A percentile compares a stretch with the other conserved stretches of the same genome.
These are phyloP conservation scores for Bujurquina vittata DNA, from an alignment of 2,113 vertebrate species.

Conservation along the genomic window DNA sequence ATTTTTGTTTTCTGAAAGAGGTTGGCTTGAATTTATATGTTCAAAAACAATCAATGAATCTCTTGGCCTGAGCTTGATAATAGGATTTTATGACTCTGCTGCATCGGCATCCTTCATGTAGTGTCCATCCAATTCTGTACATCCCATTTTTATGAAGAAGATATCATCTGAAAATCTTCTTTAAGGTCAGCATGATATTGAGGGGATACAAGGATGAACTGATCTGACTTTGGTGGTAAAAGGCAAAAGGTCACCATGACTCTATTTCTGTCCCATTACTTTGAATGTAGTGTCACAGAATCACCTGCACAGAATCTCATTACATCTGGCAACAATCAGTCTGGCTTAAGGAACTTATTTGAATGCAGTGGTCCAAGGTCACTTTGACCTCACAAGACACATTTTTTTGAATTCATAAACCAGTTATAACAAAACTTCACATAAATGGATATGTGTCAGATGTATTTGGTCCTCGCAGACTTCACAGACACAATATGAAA, in stretches of 20 bases:
- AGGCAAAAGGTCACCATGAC: too few species aligned
- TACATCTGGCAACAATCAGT: background rate
- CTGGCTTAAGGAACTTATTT: background rate
- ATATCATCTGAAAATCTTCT: background rate
- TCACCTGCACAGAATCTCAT: background rate
- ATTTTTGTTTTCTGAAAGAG: constrained; percentile 11
- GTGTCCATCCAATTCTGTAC: background rate
- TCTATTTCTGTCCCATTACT: background rate
- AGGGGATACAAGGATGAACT: too few species aligned
- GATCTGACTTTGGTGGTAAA: too few species aligned
- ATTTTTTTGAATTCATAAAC: background rate
- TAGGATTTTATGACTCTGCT: background rate
- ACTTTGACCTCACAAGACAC: background rate
- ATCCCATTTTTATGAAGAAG: background rate
- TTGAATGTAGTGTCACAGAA: background rate
- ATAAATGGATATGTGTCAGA: background rate
- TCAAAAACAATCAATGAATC: background rate
- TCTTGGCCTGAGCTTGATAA: background rate
- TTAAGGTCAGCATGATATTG: too few species aligned
- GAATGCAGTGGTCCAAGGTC: background rate
- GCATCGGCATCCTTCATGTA: background rate
- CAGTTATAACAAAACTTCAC: background rate
- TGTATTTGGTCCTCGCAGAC: too few species aligned
- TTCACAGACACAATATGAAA: too few species aligned
- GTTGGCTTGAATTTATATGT: background rate